These are phyloP conservation scores for Strigamia maritima DNA, from an alignment of 2,888 invertebrate genomes.

Conservation along the genomic window DNA sequence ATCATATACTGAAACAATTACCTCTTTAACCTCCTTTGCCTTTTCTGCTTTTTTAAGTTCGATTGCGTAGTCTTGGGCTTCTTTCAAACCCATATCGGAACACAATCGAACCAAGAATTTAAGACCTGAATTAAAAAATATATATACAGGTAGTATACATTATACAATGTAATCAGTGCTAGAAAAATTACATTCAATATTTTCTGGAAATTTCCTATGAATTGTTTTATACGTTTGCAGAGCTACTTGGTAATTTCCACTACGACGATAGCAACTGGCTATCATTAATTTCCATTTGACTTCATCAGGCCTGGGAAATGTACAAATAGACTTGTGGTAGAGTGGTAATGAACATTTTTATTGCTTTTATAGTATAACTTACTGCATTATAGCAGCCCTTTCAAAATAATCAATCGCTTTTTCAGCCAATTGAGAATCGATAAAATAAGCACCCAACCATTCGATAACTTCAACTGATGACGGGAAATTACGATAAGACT, in stretches of 20 bases:
- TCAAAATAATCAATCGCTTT: slow-evolving; percentile 81
- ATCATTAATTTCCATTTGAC: slow-evolving; percentile 82
- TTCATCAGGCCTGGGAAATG: slow-evolving; percentile 62
- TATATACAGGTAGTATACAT: no score
- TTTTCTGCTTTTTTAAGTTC: slow-evolving; percentile 74
- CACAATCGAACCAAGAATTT: slow-evolving; percentile 83
- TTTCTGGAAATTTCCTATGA: slow-evolving; percentile 87
- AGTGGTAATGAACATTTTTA: background rate
- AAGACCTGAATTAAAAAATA: slow-evolving; percentile 59
- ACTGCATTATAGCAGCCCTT: slow-evolving; percentile 68
- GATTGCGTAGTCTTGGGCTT: slow-evolving; percentile 77
- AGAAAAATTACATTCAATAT: slow-evolving; percentile 72
- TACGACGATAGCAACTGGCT: slow-evolving; percentile 76
- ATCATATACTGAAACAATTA: background rate
- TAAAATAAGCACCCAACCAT: slow-evolving; percentile 84
- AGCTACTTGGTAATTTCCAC: slow-evolving; percentile 80
- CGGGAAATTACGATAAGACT: slow-evolving; percentile 69
- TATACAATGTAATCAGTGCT: no score
- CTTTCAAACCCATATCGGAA: slow-evolving; percentile 83
- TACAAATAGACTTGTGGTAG: no score
- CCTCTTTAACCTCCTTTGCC: slow-evolving; percentile 52
- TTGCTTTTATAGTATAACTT: slow-evolving; percentile 40
- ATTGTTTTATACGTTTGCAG: slow-evolving; percentile 78
- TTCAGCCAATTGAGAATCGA: slow-evolving; percentile 82
- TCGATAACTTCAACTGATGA: slow-evolving; percentile 74